Evolutionary conservation across 2,113 vertebrate species (phyloP), one percentile per base, ranked within the genome.

Genomic region (Macquaria ambigua): DNA sequence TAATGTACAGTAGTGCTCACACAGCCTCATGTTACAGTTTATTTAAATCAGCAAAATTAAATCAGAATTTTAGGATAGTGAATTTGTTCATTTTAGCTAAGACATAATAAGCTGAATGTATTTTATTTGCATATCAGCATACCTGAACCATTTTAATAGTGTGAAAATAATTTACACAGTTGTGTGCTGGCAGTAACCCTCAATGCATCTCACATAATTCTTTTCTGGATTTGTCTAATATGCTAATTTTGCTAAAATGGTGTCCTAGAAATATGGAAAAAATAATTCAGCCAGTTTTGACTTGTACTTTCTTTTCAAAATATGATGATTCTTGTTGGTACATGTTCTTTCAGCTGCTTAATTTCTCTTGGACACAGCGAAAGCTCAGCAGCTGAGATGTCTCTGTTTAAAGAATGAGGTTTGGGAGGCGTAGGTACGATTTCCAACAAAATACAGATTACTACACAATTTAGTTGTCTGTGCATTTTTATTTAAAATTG

Each of bases 401-500:
- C 59, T 83, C 72, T 43, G 58, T 78, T 79, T 21, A 62, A 21
- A 76, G 6, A 48, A 70, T 20, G 2, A 25, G 59, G 11, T 81
- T 37, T 46, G 2, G 34, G 14, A 76, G 21, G 11, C 50, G 5
- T 16, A 3, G 37, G 8, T 37, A 52, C 7, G 14, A 52, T 41
- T 61, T 62, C 63, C 34, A 15, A 67, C 66, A 37, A 46, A 56
- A 64, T 46, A 11, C 9, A 48, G 11, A 46, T n/a, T 11, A 28
- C 9, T 37, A 3, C 16, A 56, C 11, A 59, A 34, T 71, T 77
- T 8, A 68, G 8, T 66, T 11, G 25, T n/a, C 43, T 68, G 5
- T 77, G 59, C 3, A 63, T 84, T 77, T 66, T 31, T 23, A 53
- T 67, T 70, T 75, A 12, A 64, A 81, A 46, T 41, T 4, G 18